Base-by-base conservation (phyloP, 2,113 vertebrate genomes). In the Motacilla tschutschensis region DNA sequence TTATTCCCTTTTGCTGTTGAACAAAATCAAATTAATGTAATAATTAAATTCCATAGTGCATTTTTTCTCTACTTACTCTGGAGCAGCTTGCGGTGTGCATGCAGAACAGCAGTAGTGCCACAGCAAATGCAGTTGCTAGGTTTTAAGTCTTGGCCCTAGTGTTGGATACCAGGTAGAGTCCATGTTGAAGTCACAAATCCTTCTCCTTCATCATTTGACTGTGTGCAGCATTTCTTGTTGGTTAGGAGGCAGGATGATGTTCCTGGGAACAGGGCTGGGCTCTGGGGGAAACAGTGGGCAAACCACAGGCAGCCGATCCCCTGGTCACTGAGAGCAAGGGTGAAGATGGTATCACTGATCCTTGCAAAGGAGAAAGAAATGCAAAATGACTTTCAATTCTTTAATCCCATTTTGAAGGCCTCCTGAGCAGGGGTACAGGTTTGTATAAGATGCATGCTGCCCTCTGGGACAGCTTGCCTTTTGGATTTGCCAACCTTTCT, bases 21-120 rank as follows among this genome's bases (percentile, higher is more conserved):
- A 84, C 44, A 21, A 74, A 87, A 73, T 81, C 66, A 90, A 91
- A 79, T 83, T 91, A 91, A 54, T 69, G 76, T 87, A 90, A 88
- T 86, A 83, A 53, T 59, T 91, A 74, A 83, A 72, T 84, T 84
- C 86, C 67, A 44, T 6, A 15, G 21, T 50, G 24, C 79, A 55
- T 67, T 94, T 94, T 91, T 86, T 36, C 47, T 60, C 33, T 48
- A 22, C 53, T 92, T 91, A 83, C 73, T 83, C 51, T 63, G 2
- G 8, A 91, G 41, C 60, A 85, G 69, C 82, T 84, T 69, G 74
- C 0, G 0, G 31, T n/a, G 63, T 26, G 1, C 58, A 40, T 83
- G 75, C 55, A 75, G 50, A 74, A 18, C 33, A 75, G 35, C 14
- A 1, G 41, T 40, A 67, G 24, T 6, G 2, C 79, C 53, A n/a